These are phyloP conservation scores for Nettapus auritus DNA, from an alignment of 2,113 vertebrate species.

Conservation along the genomic window DNA sequence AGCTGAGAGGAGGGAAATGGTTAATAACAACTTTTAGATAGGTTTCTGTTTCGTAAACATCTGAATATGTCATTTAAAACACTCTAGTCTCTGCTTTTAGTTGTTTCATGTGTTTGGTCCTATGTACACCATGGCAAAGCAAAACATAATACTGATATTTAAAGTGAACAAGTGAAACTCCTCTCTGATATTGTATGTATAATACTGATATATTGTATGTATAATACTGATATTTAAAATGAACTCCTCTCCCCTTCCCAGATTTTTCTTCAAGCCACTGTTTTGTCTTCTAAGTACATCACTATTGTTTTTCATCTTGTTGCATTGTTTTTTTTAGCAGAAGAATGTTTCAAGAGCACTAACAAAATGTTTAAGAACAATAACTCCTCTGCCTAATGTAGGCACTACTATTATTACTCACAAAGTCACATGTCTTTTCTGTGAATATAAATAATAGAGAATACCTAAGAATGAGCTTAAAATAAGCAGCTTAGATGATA, in stretches of 20 bases:
- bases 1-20: neutral
- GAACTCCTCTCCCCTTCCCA: neutral
- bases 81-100: neutral
- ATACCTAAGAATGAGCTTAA: neutral
- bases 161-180: neutral
- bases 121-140: neutral
- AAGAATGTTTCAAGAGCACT: neutral
- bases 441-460: neutral
- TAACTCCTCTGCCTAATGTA: neutral
- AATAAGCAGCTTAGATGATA: neutral
- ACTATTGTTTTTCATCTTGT: neutral
- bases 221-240: neutral
- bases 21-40: neutral
- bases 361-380: neutral
- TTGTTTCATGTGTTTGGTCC: neutral
- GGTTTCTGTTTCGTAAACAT: neutral
- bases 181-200: too few relatives aligned
- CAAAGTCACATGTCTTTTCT: neutral
- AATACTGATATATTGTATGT: too few relatives aligned
- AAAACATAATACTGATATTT: neutral
- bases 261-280: neutral
- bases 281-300: neutral
- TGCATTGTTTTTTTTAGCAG: neutral
- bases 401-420: neutral
- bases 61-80: neutral